Evolutionary conservation across 2,797 vertebrate genomes (phyloP), one percentile per base, ranked within the genome.

Genomic region (Catamblyrhynchus diadema): DNA sequence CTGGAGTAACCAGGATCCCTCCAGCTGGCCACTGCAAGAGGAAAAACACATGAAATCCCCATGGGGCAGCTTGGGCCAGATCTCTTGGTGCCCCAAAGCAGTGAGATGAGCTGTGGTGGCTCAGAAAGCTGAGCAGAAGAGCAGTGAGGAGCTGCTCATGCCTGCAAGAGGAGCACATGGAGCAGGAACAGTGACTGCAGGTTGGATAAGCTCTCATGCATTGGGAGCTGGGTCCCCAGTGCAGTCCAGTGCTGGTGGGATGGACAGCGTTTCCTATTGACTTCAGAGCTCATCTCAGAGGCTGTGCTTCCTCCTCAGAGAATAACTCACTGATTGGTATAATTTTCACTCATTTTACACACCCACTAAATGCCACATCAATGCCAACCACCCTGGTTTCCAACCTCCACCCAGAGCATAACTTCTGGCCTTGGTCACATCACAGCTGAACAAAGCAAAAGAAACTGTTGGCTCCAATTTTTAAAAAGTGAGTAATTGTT

Each of bases 401-500:
- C 82, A 84, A n/a, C 48, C 84, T 91, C 71, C 8, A 11, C 80
- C 74, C 48, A 56, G 56, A 62, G 62, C 48, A 14, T 30, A 83
- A 84, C 92, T 90, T 88, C 89, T 91, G 86, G 45, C n/a, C 64
- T 50, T 21, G 33, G 69, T 71, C 87, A 80, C 78, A 80, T 84
- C 60, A 8, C 66, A 95, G 73, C 41, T 86, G 86, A 93, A 47
- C 0, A 0, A 72, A 86, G 84, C 25, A 66, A 66, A 81, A 88
- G 39, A 37, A 84, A 62, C 42, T 18, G 9, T 59, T 70, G 20
- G 81, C 54, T 84, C 62, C 16, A 8, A 17, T 33, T 81, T 90
- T 81, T 25, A 30, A 82, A 60, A 88, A 93, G 54, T 61, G 54
- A 86, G n/a, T 87, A 91, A 94, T 87, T 82, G 72, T 93, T 95